These are phyloP conservation scores for Stenichneumon culpator DNA, from an alignment of 2,888 invertebrate species.

Conservation along the genomic window DNA sequence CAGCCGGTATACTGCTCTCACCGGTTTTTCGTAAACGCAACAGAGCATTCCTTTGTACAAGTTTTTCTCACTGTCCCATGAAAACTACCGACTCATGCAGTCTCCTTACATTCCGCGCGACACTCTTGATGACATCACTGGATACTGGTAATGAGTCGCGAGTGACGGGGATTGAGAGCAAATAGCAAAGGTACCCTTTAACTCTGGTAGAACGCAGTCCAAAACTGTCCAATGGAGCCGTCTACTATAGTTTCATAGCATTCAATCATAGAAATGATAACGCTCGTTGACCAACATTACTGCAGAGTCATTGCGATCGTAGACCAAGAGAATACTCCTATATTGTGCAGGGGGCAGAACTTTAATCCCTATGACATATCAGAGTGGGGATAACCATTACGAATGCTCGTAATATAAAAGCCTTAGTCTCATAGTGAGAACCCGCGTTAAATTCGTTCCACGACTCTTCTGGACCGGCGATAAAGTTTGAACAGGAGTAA, in stretches of 20 bases:
- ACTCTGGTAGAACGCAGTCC: neutral
- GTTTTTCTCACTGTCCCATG: neutral
- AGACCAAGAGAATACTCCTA: neutral
- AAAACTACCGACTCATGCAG: constrained; percentile 7
- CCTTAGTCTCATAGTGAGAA: no score
- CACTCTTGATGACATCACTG: neutral
- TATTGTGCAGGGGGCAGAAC: neutral
- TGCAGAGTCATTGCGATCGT: neutral
- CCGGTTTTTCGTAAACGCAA: neutral
- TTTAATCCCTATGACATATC: neutral
- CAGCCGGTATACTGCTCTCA: neutral
- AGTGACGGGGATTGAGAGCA: neutral
- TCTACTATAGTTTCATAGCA: neutral
- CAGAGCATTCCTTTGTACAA: neutral
- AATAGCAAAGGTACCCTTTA: neutral
- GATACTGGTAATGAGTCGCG: neutral
- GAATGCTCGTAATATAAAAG: neutral
- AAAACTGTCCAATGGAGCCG: neutral
- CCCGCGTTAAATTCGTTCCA: neutral
- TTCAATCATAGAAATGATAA: neutral
- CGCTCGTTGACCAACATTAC: neutral
- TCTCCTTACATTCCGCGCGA: neutral
- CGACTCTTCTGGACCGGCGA: neutral
- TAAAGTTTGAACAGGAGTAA: neutral
- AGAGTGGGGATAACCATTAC: constrained; percentile 5